phyloP scores from a whole-genome alignment of 1,140 invertebrate species.

The Scylla paramamosain region DNA sequence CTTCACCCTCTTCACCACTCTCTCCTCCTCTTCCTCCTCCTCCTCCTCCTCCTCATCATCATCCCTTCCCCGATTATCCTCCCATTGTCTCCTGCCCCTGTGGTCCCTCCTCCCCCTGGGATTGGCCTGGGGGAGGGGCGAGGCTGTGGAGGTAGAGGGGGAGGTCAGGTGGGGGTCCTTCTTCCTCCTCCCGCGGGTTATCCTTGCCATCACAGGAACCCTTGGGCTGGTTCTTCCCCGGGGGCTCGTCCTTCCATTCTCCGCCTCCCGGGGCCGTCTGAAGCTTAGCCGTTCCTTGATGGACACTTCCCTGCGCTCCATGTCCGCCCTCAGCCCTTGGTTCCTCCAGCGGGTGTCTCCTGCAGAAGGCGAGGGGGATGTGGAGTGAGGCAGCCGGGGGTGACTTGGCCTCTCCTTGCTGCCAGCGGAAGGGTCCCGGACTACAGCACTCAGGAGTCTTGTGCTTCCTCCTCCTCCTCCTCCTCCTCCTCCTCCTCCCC shows the following conservation, averaged over 20 bases:
- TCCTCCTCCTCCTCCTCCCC: neutral
- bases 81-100: neutral
- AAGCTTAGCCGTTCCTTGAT: slow-evolving; percentile 58
- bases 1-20: neutral
- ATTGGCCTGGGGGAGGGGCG: neutral
- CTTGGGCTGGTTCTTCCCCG: neutral
- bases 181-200: neutral
- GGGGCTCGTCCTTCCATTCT: neutral
- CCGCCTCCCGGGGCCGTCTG: neutral
- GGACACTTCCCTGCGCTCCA: slow-evolving; percentile 51
- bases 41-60: neutral
- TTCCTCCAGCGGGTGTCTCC: slow-evolving; percentile 54
- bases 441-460: neutral
- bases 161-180: neutral
- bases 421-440: neutral
- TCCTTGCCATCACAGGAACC: neutral
- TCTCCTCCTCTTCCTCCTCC: neutral
- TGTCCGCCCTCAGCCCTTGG: slow-evolving; percentile 56
- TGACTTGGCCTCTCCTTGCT: neutral
- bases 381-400: neutral
- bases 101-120: neutral
- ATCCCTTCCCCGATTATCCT: neutral
- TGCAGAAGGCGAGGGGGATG: neutral
- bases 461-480: neutral
- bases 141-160: neutral